Evolutionary conservation across 2,888 invertebrate species (phyloP).

Genomic region (Resseliella maxima): DNA sequence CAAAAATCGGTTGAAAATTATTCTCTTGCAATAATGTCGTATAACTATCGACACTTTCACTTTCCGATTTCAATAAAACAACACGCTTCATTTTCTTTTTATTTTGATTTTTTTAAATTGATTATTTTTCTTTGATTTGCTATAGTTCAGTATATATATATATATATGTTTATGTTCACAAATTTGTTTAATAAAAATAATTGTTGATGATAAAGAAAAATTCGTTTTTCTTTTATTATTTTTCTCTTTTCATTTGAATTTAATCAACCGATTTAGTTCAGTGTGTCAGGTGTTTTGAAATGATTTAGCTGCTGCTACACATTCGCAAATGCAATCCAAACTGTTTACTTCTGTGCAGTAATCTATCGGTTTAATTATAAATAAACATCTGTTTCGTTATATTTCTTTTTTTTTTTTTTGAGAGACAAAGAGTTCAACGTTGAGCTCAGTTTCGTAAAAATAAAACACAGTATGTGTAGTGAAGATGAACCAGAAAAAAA

Average conservation of each 20-base stretch:
- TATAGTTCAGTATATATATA: too few relatives aligned
- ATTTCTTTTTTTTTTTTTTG: too few relatives aligned
- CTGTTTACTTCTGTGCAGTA: neutral
- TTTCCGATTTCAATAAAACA: slow-evolving; percentile 67
- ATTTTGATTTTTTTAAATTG: too few relatives aligned
- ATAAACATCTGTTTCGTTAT: slow-evolving; percentile 12
- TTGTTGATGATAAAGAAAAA: too few relatives aligned
- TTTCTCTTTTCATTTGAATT: neutral
- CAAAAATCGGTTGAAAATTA: slow-evolving; percentile 68
- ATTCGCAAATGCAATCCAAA: neutral
- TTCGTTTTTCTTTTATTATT: neutral
- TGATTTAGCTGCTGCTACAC: neutral
- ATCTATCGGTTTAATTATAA: neutral
- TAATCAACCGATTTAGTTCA: neutral
- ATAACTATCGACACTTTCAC: slow-evolving; percentile 68
- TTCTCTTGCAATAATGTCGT: slow-evolving; percentile 66
- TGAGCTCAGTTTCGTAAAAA: neutral
- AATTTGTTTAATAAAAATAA: too few relatives aligned
- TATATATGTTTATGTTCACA: too few relatives aligned
- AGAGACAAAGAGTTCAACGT: neutral
- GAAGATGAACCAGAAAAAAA: slow-evolving; percentile 3
- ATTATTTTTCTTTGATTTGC: too few relatives aligned
- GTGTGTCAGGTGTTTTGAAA: slow-evolving; percentile 27
- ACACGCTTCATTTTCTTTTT: slow-evolving; percentile 62
- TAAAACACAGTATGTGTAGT: neutral